Base-by-base conservation (phyloP, 2,113 vertebrate genomes). In the Manacus vitellinus region DNA sequence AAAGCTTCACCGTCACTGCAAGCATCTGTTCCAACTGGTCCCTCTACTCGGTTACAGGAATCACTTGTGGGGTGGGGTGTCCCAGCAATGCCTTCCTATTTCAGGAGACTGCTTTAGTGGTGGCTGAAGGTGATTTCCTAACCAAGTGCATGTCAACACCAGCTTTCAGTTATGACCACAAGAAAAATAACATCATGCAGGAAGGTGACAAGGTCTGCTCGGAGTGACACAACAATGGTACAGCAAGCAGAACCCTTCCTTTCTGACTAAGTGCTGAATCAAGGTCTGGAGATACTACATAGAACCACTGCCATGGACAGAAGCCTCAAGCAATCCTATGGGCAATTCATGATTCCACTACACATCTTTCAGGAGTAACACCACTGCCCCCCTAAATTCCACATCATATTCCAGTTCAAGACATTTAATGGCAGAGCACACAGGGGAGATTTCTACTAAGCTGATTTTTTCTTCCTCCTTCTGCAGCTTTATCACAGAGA, bases 231-330 rank as follows among this genome's bases (percentile, higher is more conserved):
- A 82, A n/a, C 37, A 58, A 25, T 20, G 4, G 51, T 8, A 59
- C 31, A 62, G 41, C 35, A 41, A 89, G 66, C 52, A 85, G 63
- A 85, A 85, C 51, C 16, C 58, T 70, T 92, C 78, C 95, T 76
- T 79, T 76, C 92, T 83, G 89, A 94, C 47, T 68, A 90, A 89
- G 33, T 51, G 67, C 63, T 93, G 85, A 95, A 88, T 76, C 88
- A 92, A 80, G 39, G 71, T 37, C 61, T 73, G 63, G n/a, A 90
- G 51, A 88, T 21, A 20, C 1, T 14, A 46, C 5, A 62, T 7
- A 17, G 67, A 90, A 78, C 17, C 23, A 41, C 1, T 25, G 25
- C 22, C 67, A 75, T 0, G 12, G 33, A 78, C 3, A 2, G 8
- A 68, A 66, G 44, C 27, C 61, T 73, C 43, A 11, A 66, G 47